Conservation (phyloP, 2,113 vertebrate species). For the Pithys albifrons region DNA sequence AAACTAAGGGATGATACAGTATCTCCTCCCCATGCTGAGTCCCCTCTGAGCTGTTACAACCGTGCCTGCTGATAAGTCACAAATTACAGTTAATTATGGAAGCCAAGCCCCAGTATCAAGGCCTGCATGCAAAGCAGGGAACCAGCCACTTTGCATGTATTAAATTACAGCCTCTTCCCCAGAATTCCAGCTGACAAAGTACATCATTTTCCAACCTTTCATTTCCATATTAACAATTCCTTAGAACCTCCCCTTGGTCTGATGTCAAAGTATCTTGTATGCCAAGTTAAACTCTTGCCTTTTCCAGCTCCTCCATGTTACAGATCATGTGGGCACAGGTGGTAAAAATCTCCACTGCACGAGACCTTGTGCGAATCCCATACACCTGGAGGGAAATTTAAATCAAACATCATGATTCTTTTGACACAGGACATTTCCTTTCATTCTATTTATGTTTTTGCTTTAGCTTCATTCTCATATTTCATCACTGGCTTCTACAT, state of each 20-base stretch:
- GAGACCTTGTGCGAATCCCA: conserved; percentile 92
- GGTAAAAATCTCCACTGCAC: conserved; percentile 98
- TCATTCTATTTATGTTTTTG: background rate
- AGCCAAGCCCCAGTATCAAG: background rate
- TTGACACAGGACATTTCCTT: background rate
- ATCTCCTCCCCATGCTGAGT: background rate
- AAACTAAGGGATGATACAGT: background rate
- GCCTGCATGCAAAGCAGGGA: background rate
- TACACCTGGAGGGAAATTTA: conserved; percentile 81
- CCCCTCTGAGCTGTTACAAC: background rate
- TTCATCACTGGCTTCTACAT: background rate
- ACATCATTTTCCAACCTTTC: background rate
- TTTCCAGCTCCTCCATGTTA: conserved; percentile 97
- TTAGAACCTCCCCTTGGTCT: background rate
- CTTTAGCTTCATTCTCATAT: background rate
- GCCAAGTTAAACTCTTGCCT: conserved; percentile 74
- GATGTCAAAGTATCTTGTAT: background rate
- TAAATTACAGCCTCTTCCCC: background rate
- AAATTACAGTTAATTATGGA: background rate
- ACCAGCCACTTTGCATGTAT: background rate
- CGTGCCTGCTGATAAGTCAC: background rate
- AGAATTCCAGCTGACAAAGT: background rate
- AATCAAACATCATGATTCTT: background rate
- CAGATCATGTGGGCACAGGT: conserved; percentile 98
- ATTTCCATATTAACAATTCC: background rate